Percentiles rank a stretch among this genome's conserved stretches.
Conservation (phyloP, 2,888 invertebrate species). For the Parnassius glacialis region DNA sequence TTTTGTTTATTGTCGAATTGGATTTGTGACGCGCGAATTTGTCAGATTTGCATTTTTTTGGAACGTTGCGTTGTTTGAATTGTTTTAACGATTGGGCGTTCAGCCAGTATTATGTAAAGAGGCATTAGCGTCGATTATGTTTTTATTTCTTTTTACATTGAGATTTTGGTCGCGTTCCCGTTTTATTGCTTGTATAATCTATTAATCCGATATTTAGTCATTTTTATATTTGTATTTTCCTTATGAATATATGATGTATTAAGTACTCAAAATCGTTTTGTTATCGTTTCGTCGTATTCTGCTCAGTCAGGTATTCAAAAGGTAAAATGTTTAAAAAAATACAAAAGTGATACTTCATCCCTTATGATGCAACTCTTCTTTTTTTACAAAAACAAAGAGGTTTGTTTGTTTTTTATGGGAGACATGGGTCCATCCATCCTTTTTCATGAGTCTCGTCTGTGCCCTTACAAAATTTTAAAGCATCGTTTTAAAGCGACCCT, state of each 20-base stretch:
- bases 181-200: conserved; percentile 8
- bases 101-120: conserved; percentile 24
- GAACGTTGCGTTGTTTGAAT: conserved; percentile 19
- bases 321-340: not conserved
- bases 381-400: conserved; percentile 13
- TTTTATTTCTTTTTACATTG: conserved; percentile 4
- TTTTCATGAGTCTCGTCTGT: conserved; percentile 15
- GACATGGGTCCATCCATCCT: conserved; percentile 6
- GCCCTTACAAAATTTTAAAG: conserved; percentile 19
- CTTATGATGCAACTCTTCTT: conserved; percentile 1
- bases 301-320: not conserved
- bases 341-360: conserved; percentile 7
- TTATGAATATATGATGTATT: no score
- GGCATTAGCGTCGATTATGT: conserved; percentile 24
- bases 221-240: not conserved
- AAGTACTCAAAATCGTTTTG: not conserved
- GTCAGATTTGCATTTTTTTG: conserved; percentile 25
- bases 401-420: conserved; percentile 21
- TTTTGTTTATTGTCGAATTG: conserved; percentile 24
- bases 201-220: conserved; percentile 1
- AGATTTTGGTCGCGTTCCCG: conserved; percentile 9
- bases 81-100: conserved; percentile 24
- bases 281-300: not conserved
- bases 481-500: conserved; percentile 17
- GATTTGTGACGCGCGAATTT: conserved; percentile 27